Base-by-base conservation (phyloP, 2,113 vertebrate species). In the Microtus pennsylvanicus region DNA sequence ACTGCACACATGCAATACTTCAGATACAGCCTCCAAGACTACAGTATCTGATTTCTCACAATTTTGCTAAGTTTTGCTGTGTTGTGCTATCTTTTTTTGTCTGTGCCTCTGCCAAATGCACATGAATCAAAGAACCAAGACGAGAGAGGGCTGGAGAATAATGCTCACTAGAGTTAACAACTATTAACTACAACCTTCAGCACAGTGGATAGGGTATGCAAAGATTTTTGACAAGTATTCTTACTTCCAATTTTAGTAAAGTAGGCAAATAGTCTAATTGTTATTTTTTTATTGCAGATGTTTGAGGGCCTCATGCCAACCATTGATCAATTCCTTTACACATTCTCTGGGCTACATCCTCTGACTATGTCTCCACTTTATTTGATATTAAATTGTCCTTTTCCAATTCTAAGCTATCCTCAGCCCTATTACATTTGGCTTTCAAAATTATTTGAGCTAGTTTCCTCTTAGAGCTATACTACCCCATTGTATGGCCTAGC, bases 91-190 rank as follows among this genome's bases (percentile, higher is more conserved):
- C 9, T 50, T 50, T 61, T 24, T 24, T 24, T 74, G 7, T 65
- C 89, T 35, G 4, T 61, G 3, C 42, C n/a, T 72, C 52, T 95
- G 5, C 26, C 42, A 38, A 22, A 1, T 74, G 9, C 2, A 10
- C 11, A 22, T 33, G 9, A 92, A 21, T 45, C 3, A 78, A 78
- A 89, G 3, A 58, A 42, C 67, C 7, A 5, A 0, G 14, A 67
- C 1, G 13, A 14, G 5, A 33, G 9, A 10, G 3, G 38, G 12
- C 35, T 1, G n/a, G 3, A 7, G 21, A 11, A 0, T 3, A 3
- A 1, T 5, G 7, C 0, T n/a, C 80, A 35, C 24, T 22, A 94
- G 7, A 7, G 0, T 1, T 58, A 58, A 58, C 58, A 58, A 58
- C 58, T 58, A 7, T n/a, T 0, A 7, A 45, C 9, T 13, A 5